Evolutionary conservation across 2,888 invertebrate genomes (phyloP).

Genomic region (Leucozona laternaria): DNA sequence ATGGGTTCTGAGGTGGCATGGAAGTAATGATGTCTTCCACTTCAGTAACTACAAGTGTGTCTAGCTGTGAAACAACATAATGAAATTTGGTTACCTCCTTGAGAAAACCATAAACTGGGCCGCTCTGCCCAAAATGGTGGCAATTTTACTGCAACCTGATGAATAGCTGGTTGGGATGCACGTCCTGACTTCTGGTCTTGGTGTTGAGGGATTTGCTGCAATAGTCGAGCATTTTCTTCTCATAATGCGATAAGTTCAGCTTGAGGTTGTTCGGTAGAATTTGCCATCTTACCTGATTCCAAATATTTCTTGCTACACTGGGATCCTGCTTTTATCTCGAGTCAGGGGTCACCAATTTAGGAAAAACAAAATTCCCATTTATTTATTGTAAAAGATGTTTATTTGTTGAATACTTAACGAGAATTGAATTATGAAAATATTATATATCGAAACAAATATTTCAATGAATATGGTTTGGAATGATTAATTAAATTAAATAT

Average conservation of each 20-base stretch:
- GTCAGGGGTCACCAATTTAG: too few relatives aligned
- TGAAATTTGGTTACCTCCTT: conserved; percentile 9
- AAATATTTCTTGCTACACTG: too few relatives aligned
- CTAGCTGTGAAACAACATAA: conserved; percentile 9
- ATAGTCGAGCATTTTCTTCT: conserved; percentile 1
- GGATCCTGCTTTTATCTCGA: too few relatives aligned
- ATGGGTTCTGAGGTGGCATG: not conserved
- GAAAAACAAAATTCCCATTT: too few relatives aligned
- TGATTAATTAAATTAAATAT: too few relatives aligned
- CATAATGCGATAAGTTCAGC: not conserved
- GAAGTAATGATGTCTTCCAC: conserved; percentile 8
- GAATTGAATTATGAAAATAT: too few relatives aligned
- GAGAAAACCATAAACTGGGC: conserved; percentile 37
- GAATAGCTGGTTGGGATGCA: not conserved
- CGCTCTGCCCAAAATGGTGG: conserved; percentile 30
- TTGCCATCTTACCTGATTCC: too few relatives aligned
- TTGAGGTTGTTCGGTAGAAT: too few relatives aligned
- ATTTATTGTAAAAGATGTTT: too few relatives aligned
- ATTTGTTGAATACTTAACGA: too few relatives aligned
- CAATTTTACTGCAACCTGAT: conserved; percentile 22
- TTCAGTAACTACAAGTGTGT: conserved; percentile 12
- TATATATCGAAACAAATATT: too few relatives aligned
- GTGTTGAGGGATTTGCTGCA: not conserved
- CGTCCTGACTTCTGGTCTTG: conserved; percentile 6
- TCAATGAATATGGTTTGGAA: too few relatives aligned